Evolutionary conservation across 2,113 vertebrate genomes (phyloP).

Genomic region (Trematomus loennbergii): DNA sequence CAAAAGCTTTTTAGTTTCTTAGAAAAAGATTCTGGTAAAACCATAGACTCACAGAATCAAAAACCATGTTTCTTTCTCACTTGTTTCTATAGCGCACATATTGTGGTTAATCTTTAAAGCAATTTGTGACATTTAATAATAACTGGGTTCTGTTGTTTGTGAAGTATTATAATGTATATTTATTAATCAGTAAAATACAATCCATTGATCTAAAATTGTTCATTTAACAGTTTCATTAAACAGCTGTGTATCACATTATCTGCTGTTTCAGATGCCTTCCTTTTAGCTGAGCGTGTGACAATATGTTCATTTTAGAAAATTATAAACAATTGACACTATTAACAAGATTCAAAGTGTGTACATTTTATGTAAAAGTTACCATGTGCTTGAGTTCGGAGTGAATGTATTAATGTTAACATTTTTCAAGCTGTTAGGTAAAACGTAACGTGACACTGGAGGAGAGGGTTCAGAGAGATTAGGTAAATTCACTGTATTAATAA

Average conservation of each 20-base stretch:
- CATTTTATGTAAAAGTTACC: neutral
- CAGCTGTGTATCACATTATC: neutral
- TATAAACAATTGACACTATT: neutral
- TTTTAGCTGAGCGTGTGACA: neutral
- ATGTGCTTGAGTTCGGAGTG: neutral
- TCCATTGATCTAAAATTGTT: neutral
- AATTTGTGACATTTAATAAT: neutral
- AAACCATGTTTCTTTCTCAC: no score
- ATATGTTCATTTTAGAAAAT: neutral
- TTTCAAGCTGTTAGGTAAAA: neutral
- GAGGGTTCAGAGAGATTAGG: constrained; percentile 4
- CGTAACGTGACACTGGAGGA: constrained; percentile 7
- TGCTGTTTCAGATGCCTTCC: neutral
- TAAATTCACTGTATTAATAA: neutral
- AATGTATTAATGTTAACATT: neutral
- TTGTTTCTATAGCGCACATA: neutral
- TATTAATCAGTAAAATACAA: constrained; percentile 5
- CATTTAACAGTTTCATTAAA: neutral
- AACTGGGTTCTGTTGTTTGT: neutral
- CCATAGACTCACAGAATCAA: no score
- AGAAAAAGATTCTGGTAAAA: no score
- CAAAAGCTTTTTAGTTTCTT: no score
- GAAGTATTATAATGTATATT: neutral
- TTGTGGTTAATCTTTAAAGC: neutral
- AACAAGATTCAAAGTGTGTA: neutral